Base-by-base conservation (phyloP, 2,888 invertebrate genomes). In the Synanthedon vespiformis region DNA sequence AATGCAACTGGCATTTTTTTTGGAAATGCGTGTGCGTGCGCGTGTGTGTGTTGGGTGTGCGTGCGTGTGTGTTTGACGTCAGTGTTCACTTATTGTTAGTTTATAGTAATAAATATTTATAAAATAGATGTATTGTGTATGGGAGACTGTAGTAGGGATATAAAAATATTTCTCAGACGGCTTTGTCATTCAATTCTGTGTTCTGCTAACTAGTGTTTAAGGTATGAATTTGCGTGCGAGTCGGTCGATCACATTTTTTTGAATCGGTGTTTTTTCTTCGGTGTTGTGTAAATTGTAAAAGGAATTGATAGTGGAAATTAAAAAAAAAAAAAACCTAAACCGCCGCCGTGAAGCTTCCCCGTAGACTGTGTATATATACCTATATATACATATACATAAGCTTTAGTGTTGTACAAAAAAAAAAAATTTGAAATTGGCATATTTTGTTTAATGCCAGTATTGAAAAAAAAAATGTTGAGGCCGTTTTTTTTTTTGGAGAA, bases 281-380 rank as follows among this genome's bases (percentile, higher is more conserved):
- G 64, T 79, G 77, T 78, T 68, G 75, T 78, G 69, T 65, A 65
- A 61, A 48, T 58, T 62, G 60, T 54, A 27, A 40, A 53, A 54
- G 54, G 3, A 57, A 54, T 54, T 49, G 49, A 12, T 40, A 48
- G 12, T 48, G 40, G 48, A n/a, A 48, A 61, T 61, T 54, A 60
- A 61, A 58, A 62, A 63, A 59, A 64, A 62, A 63, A 63, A n/a
- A 54, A 59, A 58, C 34, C 2, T 34, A 2, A 5, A 22, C 22
- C 64, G 65, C 22, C 64, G 65, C 61, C 65, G 52, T 65, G 5
- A 65, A 63, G 74, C 73, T 77, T 75, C 58, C 58, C 61, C 22
- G 62, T 77, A 80, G 78, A 78, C 74, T 73, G 66, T 64, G 61
- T 72, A n/a, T n/a, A n/a, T n/a, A n/a, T n/a, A n/a, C n/a, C n/a